phyloP scores from a whole-genome alignment of 2,113 vertebrate genomes.

The Cettia cetti region DNA sequence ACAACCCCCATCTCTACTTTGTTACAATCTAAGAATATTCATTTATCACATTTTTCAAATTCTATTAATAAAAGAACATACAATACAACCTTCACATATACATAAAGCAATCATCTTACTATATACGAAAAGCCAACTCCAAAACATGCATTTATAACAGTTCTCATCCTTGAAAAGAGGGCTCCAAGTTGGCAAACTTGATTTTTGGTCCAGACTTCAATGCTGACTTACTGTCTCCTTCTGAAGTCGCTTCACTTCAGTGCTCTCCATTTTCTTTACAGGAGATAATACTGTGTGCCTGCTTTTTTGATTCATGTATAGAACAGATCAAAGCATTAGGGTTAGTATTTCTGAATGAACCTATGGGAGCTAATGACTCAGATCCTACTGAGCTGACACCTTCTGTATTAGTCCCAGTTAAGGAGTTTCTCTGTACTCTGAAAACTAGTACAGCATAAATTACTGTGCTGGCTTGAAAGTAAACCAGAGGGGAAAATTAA shows the following conservation, averaged over 20 bases:
- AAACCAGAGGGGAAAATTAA: neutral
- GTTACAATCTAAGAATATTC: too few relatives aligned
- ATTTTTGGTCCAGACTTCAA: neutral
- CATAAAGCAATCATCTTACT: too few relatives aligned
- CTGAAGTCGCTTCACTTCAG: neutral
- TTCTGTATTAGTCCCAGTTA: neutral
- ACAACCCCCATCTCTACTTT: too few relatives aligned
- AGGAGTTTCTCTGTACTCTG: neutral
- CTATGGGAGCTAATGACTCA: neutral
- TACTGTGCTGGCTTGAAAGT: neutral
- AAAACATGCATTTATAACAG: too few relatives aligned
- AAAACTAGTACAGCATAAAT: neutral
- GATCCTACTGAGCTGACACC: neutral
- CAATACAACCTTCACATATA: too few relatives aligned
- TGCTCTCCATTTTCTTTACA: neutral
- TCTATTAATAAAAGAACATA: too few relatives aligned
- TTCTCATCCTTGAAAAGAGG: neutral
- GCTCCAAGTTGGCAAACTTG: neutral
- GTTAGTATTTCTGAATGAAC: neutral
- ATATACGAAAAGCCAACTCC: too few relatives aligned
- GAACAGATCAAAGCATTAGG: neutral
- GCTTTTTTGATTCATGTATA: neutral
- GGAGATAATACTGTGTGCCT: neutral
- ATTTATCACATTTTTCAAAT: too few relatives aligned
- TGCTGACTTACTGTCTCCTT: conserved; percentile 33